phyloP scores from a whole-genome alignment of 2,797 vertebrate genomes.

The Morelia viridis region DNA sequence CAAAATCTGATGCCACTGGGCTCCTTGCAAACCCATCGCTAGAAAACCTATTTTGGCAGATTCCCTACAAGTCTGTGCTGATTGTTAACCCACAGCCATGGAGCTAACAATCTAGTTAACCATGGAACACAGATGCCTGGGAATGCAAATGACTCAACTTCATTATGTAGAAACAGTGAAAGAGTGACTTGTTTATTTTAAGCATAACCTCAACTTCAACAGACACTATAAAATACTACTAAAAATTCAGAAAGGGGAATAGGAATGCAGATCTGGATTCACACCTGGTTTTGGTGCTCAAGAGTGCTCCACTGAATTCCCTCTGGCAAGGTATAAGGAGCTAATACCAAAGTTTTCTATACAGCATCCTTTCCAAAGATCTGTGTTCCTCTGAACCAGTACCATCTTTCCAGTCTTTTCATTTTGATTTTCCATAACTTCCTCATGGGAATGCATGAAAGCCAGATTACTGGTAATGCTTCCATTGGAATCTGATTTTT shows the following conservation, averaged over 20 bases:
- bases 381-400: no score
- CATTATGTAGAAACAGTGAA: background rate
- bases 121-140: background rate
- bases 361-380: no score
- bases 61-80: background rate
- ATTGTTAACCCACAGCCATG: background rate
- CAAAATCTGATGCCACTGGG: background rate
- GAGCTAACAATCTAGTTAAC: background rate
- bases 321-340: no score
- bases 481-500: no score
- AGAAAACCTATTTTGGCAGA: background rate
- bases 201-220: background rate
- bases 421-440: no score
- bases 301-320: background rate
- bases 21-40: background rate
- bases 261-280: background rate
- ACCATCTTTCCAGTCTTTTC: no score
- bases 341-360: no score
- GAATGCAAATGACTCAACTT: background rate
- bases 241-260: background rate
- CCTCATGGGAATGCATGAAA: no score
- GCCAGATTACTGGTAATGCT: no score
- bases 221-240: background rate
- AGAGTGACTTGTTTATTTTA: background rate
- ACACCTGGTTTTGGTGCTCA: background rate